Evolutionary conservation across 2,888 invertebrate genomes (phyloP), one percentile per base, ranked within the genome.

Genomic region (Fabriciana adippe): DNA sequence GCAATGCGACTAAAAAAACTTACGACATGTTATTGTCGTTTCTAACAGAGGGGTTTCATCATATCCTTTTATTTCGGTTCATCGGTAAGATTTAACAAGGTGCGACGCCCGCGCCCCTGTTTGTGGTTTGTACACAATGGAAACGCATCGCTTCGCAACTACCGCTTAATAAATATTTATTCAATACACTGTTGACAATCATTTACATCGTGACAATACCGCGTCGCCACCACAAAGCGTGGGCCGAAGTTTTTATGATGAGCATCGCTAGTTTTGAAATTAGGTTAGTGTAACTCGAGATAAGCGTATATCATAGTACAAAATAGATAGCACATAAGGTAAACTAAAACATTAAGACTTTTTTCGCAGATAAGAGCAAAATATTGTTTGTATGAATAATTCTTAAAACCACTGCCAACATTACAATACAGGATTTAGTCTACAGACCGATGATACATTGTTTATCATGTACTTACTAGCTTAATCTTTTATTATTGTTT

Each of bases 151-250:
- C 75, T 73, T 75, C 69, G 73, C 75, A 77, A 80, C 79, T 77
- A 79, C 85, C 81, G 82, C 81, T 80, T 84, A 82, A 89, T 91
- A 90, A 92, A 90, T 91, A 92, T 91, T 90, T 90, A 92, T 92
- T 87, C 87, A 87, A 89, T 89, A 86, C 78, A 76, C 79, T 87
- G 90, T 90, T 89, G 90, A 91, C 91, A 91, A 89, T 87, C 81
- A 83, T 91, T 90, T 89, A 90, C 90, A 92, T 90, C 88, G 88
- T 87, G 81, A 71, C 72, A 88, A 83, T 82, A 75, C 81, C 79
- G 80, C 85, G 88, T 87, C 82, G 80, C 84, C 82, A 84, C 81
- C 81, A 78, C 79, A 74, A 51, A 76, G 89, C 86, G 90, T 90
- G 83, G 90, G 90, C 78, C 74, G 81, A 68, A 72, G 79, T 80